Conservation (phyloP, 2,113 vertebrate species). For the Heterochromis multidens region DNA sequence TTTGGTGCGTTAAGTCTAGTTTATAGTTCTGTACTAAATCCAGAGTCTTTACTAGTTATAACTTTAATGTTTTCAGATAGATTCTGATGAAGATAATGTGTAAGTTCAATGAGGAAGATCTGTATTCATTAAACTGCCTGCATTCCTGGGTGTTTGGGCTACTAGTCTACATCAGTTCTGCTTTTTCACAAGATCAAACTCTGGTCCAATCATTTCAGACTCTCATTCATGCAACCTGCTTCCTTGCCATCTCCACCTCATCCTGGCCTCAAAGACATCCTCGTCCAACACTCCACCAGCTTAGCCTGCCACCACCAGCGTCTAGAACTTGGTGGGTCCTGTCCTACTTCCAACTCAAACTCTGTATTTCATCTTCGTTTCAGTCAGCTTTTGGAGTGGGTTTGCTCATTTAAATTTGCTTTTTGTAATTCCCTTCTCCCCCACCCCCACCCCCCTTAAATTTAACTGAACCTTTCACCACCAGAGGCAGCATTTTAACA, state of each 20-base stretch:
- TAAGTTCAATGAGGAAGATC: not conserved
- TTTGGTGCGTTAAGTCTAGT: too few species aligned
- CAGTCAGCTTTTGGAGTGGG: not conserved
- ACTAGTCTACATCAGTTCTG: not conserved
- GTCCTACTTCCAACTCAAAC: not conserved
- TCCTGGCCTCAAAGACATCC: not conserved
- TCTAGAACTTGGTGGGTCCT: not conserved
- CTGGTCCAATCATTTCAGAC: not conserved
- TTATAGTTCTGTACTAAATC: not conserved
- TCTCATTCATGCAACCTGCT: not conserved
- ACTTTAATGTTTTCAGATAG: not conserved
- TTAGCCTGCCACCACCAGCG: not conserved
- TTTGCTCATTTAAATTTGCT: too few species aligned
- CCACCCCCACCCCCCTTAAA: too few species aligned
- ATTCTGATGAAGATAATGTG: not conserved
- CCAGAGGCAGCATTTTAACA: too few species aligned
- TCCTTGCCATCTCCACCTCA: not conserved
- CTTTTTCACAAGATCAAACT: not conserved
- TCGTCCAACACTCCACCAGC: not conserved
- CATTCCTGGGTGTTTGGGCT: not conserved
- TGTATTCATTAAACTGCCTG: not conserved
- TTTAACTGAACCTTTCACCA: too few species aligned
- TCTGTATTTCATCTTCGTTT: not conserved
- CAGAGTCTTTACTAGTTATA: not conserved
- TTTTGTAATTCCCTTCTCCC: too few species aligned